Conservation (phyloP, 2,888 invertebrate species). For the Drosophila kokeensis region DNA sequence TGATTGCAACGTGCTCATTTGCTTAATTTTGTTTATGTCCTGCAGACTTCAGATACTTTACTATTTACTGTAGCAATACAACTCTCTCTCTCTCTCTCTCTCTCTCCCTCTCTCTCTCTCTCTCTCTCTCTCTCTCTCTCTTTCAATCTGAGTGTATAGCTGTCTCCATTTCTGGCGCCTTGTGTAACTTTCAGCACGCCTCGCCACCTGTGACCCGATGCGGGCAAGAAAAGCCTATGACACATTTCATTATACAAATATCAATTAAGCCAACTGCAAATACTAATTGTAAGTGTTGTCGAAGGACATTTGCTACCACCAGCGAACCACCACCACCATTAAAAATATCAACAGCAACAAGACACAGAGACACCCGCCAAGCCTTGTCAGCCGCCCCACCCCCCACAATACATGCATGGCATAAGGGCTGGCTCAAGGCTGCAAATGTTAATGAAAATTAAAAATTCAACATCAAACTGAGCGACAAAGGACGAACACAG, state of each 20-base stretch:
- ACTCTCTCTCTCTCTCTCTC: neutral
- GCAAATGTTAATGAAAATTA: slow-evolving; percentile 78
- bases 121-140: neutral
- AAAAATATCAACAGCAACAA: slow-evolving; percentile 23
- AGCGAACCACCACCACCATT: slow-evolving; percentile 42
- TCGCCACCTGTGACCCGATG: slow-evolving; percentile 53
- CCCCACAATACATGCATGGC: slow-evolving; percentile 7
- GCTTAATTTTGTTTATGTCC: neutral
- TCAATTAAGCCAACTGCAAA: slow-evolving; percentile 77
- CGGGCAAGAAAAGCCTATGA: slow-evolving; percentile 72
- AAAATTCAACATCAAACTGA: slow-evolving; percentile 79
- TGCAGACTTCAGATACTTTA: neutral
- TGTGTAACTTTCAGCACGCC: neutral
- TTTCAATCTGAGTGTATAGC: neutral
- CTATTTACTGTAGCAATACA: neutral
- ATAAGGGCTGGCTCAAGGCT: slow-evolving; percentile 63
- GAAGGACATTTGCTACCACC: slow-evolving; percentile 56
- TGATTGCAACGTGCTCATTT: neutral
- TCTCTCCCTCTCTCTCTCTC: neutral
- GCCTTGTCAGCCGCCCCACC: neutral
- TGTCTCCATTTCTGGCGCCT: neutral
- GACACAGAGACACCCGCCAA: slow-evolving; percentile 9
- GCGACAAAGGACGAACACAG: slow-evolving; percentile 41
- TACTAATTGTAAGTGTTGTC: slow-evolving; percentile 65
- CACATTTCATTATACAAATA: slow-evolving; percentile 80